Base-by-base conservation (phyloP, 2,888 invertebrate genomes). In the Netelia melanura region DNA sequence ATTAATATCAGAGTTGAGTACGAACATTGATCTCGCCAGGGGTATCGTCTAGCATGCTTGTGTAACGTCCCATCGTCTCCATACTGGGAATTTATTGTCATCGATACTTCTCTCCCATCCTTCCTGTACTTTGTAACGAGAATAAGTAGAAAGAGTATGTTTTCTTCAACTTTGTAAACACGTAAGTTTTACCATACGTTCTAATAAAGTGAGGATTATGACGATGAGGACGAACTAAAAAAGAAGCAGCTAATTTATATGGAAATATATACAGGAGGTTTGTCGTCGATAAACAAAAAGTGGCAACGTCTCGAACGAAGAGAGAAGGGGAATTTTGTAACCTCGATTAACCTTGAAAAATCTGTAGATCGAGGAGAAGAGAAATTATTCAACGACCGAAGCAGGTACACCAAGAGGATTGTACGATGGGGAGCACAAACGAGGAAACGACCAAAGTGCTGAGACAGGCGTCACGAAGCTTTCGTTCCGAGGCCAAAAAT, bases 401-500 rank as follows among this genome's bases (percentile, higher is more conserved):
- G 17, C 25, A 77, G 58, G 25, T 77, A 58, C 17, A 48, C 48
- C 30, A 2, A 17, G 25, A 38, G 25, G 43, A 48, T 68, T 77
- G 30, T 44, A 30, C 44, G 25, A 61, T 30, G 21, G 23, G 52
- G 43, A 56, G 14, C 43, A 44, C 10, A 23, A 21, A 54, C 9
- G 52, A 38, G 21, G 64, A 52, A 68, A 21, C 61, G 44, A 48
- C 48, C 14, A 23, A 52, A 70, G 38, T 17, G 23, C 43, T 11
- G 56, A 8, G 52, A n/a, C 14, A 62, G 52, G 14, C 65, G 44
- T 23, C 25, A 43, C 21, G 70, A 64, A 38, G 67, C 54, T 58
- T 78, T 64, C 65, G 61, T 61, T 70, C 58, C 64, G 25, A 58
- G 56, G 62, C 62, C 70, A 64, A 79, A 72, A 80, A 80, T 80